Percentiles rank a stretch among this genome's conserved stretches.
Conservation (phyloP, 2,113 vertebrate species). For the Chiloscyllium plagiosum region DNA sequence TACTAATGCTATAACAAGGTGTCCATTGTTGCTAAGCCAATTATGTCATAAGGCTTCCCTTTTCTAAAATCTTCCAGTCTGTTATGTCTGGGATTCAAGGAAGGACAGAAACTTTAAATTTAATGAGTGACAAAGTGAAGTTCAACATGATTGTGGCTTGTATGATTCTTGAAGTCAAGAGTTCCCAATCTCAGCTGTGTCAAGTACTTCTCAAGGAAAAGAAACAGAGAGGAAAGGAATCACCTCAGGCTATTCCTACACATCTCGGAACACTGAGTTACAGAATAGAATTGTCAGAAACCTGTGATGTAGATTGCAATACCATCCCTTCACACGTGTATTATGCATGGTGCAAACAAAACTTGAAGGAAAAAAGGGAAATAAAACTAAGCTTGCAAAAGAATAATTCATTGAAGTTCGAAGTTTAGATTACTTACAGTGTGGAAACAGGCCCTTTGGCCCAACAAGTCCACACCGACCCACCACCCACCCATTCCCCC, state of each 20-base stretch:
- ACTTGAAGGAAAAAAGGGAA: background rate
- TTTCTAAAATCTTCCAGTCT: background rate
- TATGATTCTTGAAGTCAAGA: conserved; percentile 5
- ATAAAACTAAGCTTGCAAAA: background rate
- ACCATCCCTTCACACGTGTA: background rate
- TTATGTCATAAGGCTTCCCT: background rate
- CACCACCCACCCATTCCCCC: too few species aligned
- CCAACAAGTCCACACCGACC: too few species aligned
- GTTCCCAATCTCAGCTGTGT: conserved; percentile 10
- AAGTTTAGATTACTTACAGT: too few species aligned
- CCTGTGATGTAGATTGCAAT: background rate
- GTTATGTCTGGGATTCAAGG: background rate
- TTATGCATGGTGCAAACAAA: background rate
- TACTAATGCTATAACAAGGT: background rate
- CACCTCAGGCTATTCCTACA: background rate
- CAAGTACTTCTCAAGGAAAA: background rate
- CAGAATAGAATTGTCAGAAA: background rate
- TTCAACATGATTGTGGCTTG: background rate
- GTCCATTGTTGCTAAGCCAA: conserved; percentile 19
- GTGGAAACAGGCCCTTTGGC: too few species aligned
- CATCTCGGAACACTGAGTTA: background rate
- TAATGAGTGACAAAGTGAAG: background rate
- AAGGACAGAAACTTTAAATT: background rate
- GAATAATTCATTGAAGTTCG: background rate
- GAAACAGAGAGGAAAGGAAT: background rate